Base-by-base conservation (phyloP, 2,797 vertebrate species). In the Rhabdomys pumilio region DNA sequence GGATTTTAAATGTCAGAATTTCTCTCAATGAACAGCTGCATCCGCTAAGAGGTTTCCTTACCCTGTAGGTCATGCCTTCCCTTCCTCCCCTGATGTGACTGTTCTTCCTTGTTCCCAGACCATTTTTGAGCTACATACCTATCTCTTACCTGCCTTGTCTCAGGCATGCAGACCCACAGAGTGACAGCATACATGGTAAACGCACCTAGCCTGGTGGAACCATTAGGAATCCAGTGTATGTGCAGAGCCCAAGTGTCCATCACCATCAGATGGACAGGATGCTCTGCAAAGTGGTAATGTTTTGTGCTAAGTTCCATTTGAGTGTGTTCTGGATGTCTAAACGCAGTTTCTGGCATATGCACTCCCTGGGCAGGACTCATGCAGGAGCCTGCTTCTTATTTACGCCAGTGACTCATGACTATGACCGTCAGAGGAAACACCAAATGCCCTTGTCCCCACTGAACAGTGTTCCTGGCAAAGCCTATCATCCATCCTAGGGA, bases 331-430 rank as follows among this genome's bases (percentile, higher is more conserved):
- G 72, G 2, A 1, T 50, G 38, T 55, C 41, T 0, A 29, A 1
- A 0, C 14, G 11, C 31, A 15, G 20, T 57, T 73, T 81, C 41
- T n/a, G 65, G 57, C 13, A 7, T 63, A 76, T 26, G 3, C 22
- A n/a, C 29, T 22, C 0, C 34, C 47, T 2, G 7, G 34, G 3
- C 1, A 34, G 55, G 69, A 12, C 19, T 77, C 75, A 31, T 44
- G 20, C 38, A 3, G 4, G 14, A 61, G 59, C 8, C 5, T 67
- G 14, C 8, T 69, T 61, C 84, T 72, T 63, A 38, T 7, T 13
- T 41, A 72, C 3, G 13, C 29, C 3, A 0, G 59, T 14, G 47
- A 8, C 15, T 57, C 44, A 73, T 47, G 34, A 29, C 10, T 53
- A 6, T 20, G 26, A 44, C 85, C 63, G 4, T 87, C 4, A 11